phyloP scores from a whole-genome alignment of 2,113 vertebrate species.

The Nycticebus coucang region DNA sequence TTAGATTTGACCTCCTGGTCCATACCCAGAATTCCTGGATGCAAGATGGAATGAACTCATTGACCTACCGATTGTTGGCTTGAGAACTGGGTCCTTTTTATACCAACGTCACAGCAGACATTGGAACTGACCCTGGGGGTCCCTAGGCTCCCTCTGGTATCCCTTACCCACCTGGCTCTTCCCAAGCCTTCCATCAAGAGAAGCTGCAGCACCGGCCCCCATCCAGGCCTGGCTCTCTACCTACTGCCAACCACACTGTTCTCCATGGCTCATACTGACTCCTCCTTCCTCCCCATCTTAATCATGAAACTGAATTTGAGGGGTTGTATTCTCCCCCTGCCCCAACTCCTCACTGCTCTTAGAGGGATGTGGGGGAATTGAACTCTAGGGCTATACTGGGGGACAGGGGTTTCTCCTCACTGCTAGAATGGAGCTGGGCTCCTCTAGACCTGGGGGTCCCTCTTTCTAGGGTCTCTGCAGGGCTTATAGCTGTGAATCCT shows the following conservation, averaged over 20 bases:
- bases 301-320: slow-evolving; percentile 42
- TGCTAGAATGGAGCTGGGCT: slow-evolving; percentile 75
- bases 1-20: slow-evolving; percentile 95
- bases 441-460: slow-evolving; percentile 52
- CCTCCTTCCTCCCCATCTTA: slow-evolving; percentile 12
- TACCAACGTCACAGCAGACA: slow-evolving; percentile 95
- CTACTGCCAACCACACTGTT: slow-evolving; percentile 72
- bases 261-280: slow-evolving; percentile 39
- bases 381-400: slow-evolving; percentile 21
- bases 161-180: slow-evolving; percentile 71
- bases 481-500: slow-evolving; percentile 61
- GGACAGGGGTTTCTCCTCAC: slow-evolving; percentile 16
- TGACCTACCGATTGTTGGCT: slow-evolving; percentile 91
- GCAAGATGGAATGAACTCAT: slow-evolving; percentile 94
- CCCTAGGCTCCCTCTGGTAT: slow-evolving; percentile 18
- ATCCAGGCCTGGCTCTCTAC: neutral
- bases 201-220: slow-evolving; percentile 79
- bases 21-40: slow-evolving; percentile 95
- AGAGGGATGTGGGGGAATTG: neutral
- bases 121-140: slow-evolving; percentile 88
- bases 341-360: slow-evolving; percentile 46
- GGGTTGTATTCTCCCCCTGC: neutral
- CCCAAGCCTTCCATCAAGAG: slow-evolving; percentile 80
- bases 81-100: slow-evolving; percentile 92
- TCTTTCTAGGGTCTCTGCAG: slow-evolving; percentile 24